Percentiles rank a stretch among this genome's conserved stretches.
These are phyloP conservation scores for Drosophila oshimai DNA, from an alignment of 1,140 invertebrate genomes.

Conservation along the genomic window DNA sequence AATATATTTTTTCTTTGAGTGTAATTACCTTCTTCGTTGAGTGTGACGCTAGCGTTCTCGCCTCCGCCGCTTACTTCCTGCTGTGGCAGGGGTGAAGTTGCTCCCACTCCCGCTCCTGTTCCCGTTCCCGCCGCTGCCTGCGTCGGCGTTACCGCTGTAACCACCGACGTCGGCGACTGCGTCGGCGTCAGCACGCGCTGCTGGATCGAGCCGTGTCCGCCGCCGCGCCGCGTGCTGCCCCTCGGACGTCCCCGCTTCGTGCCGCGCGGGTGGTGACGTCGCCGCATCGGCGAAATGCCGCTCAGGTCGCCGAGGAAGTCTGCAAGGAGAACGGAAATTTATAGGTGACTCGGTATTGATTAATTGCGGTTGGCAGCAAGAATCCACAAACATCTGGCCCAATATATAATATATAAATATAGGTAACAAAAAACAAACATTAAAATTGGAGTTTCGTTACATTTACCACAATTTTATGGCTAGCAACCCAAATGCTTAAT, in stretches of 20 bases:
- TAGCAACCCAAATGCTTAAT: constrained; percentile 35
- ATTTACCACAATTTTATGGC: constrained; percentile 68
- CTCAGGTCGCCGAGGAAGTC: constrained; percentile 69
- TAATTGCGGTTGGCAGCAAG: constrained; percentile 53
- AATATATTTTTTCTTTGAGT: constrained; percentile 1
- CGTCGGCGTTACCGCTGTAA: constrained; percentile 1
- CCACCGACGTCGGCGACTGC: constrained; percentile 16
- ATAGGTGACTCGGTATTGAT: constrained; percentile 65
- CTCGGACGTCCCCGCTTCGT: constrained; percentile 87
- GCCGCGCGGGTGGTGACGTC: constrained; percentile 85
- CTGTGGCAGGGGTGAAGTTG: constrained; percentile 46
- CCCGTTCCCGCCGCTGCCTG: constrained; percentile 23
- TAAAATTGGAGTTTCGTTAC: constrained; percentile 28
- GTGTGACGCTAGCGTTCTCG: constrained; percentile 26
- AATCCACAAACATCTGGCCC: constrained; percentile 55
- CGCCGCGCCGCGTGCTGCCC: constrained; percentile 84
- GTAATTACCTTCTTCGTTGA: constrained; percentile 62
- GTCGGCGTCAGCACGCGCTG: constrained; percentile 69
- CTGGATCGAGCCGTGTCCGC: constrained; percentile 65
- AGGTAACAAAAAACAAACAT: constrained; percentile 30
- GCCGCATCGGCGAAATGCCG: constrained; percentile 79
- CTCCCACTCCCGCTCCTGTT: constrained; percentile 8
- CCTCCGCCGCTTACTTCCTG: constrained; percentile 57
- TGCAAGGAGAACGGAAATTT: constrained; percentile 59
- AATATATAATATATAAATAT: constrained; percentile 32